These are phyloP conservation scores for Myrmecobius fasciatus DNA, from an alignment of 2,113 vertebrate genomes.

Conservation along the genomic window DNA sequence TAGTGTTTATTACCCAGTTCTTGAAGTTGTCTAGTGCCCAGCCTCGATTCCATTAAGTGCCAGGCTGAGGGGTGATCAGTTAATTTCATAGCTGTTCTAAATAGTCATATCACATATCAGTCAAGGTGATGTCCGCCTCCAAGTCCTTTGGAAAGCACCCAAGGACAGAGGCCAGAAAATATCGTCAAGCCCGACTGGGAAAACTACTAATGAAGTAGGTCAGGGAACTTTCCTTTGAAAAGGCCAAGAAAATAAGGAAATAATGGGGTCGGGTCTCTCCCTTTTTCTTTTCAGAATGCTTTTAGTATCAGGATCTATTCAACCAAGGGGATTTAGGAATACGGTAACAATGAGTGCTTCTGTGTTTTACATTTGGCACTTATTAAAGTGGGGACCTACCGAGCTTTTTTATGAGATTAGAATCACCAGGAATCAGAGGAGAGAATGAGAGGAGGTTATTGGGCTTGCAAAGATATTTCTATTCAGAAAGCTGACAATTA, in stretches of 20 bases:
- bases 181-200: constrained; percentile 70
- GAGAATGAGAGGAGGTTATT: constrained; percentile 52
- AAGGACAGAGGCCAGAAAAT: constrained; percentile 71
- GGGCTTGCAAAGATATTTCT: constrained; percentile 57
- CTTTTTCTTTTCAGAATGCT: constrained; percentile 61
- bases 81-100: constrained; percentile 75
- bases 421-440: constrained; percentile 50
- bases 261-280: constrained; percentile 62
- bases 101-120: constrained; percentile 76
- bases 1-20: constrained; percentile 56
- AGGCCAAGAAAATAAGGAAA: constrained; percentile 66
- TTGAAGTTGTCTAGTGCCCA: constrained; percentile 46
- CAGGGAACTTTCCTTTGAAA: constrained; percentile 63
- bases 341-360: constrained; percentile 56
- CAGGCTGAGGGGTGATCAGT: constrained; percentile 68
- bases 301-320: constrained; percentile 63
- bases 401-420: constrained; percentile 65
- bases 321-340: constrained; percentile 67
- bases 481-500: constrained; percentile 61
- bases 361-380: constrained; percentile 50
- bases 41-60: constrained; percentile 63
- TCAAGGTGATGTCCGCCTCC: constrained; percentile 74
- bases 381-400: constrained; percentile 59
- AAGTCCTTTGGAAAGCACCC: constrained; percentile 72
- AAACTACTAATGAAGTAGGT: constrained; percentile 75